Conservation (phyloP, 1,140 invertebrate species). For the Drosophila rufa region DNA sequence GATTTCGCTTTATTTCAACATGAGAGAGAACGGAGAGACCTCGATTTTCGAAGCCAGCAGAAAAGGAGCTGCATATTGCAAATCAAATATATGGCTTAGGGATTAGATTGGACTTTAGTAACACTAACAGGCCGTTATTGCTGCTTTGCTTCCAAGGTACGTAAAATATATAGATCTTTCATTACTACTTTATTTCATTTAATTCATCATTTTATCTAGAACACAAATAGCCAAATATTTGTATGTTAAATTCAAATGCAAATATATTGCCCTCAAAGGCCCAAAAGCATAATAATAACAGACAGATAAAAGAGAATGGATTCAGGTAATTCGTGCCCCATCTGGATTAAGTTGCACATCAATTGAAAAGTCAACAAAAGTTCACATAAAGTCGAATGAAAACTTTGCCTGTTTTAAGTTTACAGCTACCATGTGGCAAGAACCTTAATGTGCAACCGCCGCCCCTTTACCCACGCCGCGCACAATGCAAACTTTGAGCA, state of each 20-base stretch:
- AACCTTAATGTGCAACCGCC: background rate
- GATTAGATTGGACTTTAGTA: too few relatives aligned
- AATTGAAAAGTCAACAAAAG: constrained; percentile 48
- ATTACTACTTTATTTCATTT: too few relatives aligned
- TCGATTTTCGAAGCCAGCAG: too few relatives aligned
- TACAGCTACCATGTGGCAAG: constrained; percentile 19
- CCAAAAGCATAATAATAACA: background rate
- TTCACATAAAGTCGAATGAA: constrained; percentile 9
- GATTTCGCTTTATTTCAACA: too few relatives aligned
- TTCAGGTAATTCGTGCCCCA: constrained; percentile 13
- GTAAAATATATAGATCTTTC: too few relatives aligned
- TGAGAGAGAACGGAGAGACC: too few relatives aligned
- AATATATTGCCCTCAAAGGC: too few relatives aligned
- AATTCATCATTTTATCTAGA: background rate
- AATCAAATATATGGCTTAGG: too few relatives aligned
- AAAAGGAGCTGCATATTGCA: too few relatives aligned
- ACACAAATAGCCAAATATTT: background rate
- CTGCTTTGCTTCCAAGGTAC: too few relatives aligned
- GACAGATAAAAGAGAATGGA: constrained; percentile 9
- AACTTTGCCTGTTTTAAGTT: constrained; percentile 31
- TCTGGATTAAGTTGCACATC: constrained; percentile 37
- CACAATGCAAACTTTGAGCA: constrained; percentile 36
- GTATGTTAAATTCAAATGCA: background rate
- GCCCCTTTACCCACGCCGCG: background rate
- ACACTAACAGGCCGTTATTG: too few relatives aligned